These are phyloP conservation scores for Scotopteryx bipunctaria DNA, from an alignment of 2,888 invertebrate genomes.

Conservation along the genomic window DNA sequence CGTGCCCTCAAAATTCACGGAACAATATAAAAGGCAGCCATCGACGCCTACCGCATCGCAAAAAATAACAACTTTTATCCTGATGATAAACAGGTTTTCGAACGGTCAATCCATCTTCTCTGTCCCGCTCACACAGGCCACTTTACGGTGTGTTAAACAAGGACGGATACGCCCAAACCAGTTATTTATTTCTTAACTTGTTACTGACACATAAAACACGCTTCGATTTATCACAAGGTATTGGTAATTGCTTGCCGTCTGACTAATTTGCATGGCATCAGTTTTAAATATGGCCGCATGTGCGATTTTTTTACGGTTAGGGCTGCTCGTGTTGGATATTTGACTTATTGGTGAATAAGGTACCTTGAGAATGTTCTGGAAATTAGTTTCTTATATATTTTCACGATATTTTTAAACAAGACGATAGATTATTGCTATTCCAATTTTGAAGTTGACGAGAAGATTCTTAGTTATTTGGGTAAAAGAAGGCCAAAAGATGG, in stretches of 20 bases:
- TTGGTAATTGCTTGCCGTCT: slow-evolving; percentile 63
- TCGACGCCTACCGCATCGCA: slow-evolving; percentile 71
- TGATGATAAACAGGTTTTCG: slow-evolving; percentile 79
- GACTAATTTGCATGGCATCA: slow-evolving; percentile 70
- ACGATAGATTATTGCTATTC: too few species aligned
- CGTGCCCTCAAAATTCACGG: slow-evolving; percentile 62
- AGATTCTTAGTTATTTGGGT: too few species aligned
- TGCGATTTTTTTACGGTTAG: slow-evolving; percentile 33
- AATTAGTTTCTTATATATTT: too few species aligned
- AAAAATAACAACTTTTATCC: slow-evolving; percentile 61
- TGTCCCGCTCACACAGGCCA: slow-evolving; percentile 43
- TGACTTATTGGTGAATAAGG: slow-evolving; percentile 31
- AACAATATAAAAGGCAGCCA: slow-evolving; percentile 63
- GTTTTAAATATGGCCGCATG: slow-evolving; percentile 62
- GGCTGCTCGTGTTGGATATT: slow-evolving; percentile 54
- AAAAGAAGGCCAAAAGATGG: too few species aligned
- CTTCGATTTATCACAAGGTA: slow-evolving; percentile 66
- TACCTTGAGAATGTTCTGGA: too few species aligned
- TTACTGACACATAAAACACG: slow-evolving; percentile 69
- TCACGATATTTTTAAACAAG: too few species aligned
- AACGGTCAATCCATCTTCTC: slow-evolving; percentile 63
- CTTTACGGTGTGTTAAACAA: slow-evolving; percentile 37
- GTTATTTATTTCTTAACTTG: slow-evolving; percentile 82
- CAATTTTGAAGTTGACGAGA: too few species aligned
- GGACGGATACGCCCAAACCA: slow-evolving; percentile 53